Percentiles rank a stretch among this genome's conserved stretches.
phyloP scores from a whole-genome alignment of 2,797 vertebrate species.

The Hirundo rustica region DNA sequence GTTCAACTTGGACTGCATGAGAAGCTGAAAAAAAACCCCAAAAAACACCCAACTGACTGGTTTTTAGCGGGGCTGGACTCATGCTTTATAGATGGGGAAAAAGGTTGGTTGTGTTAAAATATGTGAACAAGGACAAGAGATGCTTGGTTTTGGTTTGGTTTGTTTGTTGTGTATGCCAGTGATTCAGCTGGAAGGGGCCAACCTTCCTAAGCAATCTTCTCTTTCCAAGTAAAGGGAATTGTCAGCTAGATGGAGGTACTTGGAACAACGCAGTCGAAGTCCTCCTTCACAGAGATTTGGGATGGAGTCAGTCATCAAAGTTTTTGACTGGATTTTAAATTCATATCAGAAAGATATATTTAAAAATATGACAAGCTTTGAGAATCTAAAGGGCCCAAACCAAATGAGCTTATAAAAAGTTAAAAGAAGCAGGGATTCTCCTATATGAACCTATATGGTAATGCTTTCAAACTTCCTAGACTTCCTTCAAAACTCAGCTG shows the following conservation, averaged over 20 bases:
- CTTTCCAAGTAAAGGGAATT: neutral
- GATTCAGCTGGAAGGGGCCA: neutral
- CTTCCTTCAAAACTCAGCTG: neutral
- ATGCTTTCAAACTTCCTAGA: neutral
- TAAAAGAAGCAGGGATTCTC: neutral
- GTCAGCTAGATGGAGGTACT: neutral
- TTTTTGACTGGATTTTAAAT: neutral
- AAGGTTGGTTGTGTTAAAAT: neutral
- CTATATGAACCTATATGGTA: neutral
- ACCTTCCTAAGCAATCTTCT: neutral
- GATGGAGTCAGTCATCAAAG: neutral
- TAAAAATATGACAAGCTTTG: neutral
- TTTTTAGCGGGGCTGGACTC: neutral
- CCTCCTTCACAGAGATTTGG: neutral
- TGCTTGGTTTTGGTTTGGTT: neutral
- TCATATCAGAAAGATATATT: neutral
- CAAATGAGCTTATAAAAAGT: neutral
- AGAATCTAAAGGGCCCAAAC: neutral
- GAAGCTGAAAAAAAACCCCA: neutral
- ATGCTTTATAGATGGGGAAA: neutral
- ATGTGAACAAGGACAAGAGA: neutral
- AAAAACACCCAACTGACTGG: fast-evolving
- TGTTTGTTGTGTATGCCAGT: neutral
- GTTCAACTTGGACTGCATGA: neutral
- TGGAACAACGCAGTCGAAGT: neutral